Base-by-base conservation (phyloP, 2,888 invertebrate genomes). In the Ganaspis brasiliensis region DNA sequence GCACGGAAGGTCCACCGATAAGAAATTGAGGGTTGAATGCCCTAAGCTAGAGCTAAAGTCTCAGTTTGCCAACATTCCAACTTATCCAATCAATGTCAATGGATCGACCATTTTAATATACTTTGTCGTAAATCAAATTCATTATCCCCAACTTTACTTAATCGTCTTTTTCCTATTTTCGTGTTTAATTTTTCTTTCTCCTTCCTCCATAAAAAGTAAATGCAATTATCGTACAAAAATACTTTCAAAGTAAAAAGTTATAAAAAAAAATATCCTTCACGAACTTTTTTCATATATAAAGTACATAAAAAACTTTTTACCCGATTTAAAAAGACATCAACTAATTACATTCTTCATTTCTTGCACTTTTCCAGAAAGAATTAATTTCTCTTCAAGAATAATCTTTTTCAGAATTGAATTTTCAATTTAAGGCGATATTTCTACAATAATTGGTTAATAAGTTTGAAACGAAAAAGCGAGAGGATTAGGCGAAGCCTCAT, bases 11-110 rank as follows among this genome's bases (percentile, higher is more conserved):
- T 67, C 67, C 45, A 45, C 45, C 21, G 67, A 67, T 67, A 67
- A 67, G 67, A 67, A 67, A 67, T 67, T 9, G 45, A 45, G 67
- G 40, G 67, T 67, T 67, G 45, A 67, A 45, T 67, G 67, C 45
- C 19, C 67, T 40, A 63, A 63, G 40, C 63, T 40, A 21, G 40
- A 40, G 37, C 19, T 21, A 21, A 21, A 14, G 40, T 40, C 63
- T 63, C 21, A 12, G 21, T 40, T 63, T 40, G 21, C 37, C 37
- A 40, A 21, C 40, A 40, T 37, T 63, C 63, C 40, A 63, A 40
- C 63, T 67, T 45, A 45, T 9, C 45, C 24, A 21, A 24, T 21
- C 24, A 24, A 26, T 56, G 26, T 56, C 26, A 56, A 56, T 56
- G 26, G 26, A 26, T 56, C 56, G 56, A 56, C 21, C 21, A 56